Base-by-base conservation (phyloP, 2,113 vertebrate genomes). In the Setophaga kirtlandii region DNA sequence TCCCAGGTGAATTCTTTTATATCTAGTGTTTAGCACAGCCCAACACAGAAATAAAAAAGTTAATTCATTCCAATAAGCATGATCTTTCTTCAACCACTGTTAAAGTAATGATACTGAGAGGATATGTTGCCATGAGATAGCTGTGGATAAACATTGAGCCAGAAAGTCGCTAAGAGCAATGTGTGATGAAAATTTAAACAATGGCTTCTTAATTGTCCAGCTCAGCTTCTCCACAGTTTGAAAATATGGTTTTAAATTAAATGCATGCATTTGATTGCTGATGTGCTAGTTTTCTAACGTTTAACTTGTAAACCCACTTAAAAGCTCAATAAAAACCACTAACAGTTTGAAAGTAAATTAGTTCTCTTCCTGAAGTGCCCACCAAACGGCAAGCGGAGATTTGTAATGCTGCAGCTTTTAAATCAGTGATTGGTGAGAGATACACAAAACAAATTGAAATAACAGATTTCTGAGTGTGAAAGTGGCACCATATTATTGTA, bases 1-100 rank as follows among this genome's bases (percentile, higher is more conserved):
- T 82, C 99, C 99, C 97, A 99, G 99, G 99, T 99, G 95, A 97
- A 37, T 47, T 83, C 41, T 86, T 93, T 90, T 83, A 65, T 87
- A 27, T 49, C n/a, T 93, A 74, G 6, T 50, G 37, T 73, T 87
- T 55, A 83, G 31, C 35, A 59, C 5, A 70, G 49, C 42, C 15
- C 13, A 35, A 62, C 68, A 28, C 6, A 47, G 41, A 53, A 74
- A 62, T 67, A 18, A 73, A 76, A 76, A 83, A 47, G 12, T 58
- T 69, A 5, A 52, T 62, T 90, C 16, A 10, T 74, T 63, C 15
- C 19, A 47, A 44, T 63, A 83, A 65, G 8, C 28, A 44, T 62
- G 30, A 55, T 31, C 4, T 64, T 81, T 30, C 33, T 65, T 80
- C 42, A 63, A 50, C 27, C 27, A 37, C 7, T 56, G 9, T 39